Base-by-base conservation (phyloP, 2,113 vertebrate species). In the Sebastes fasciatus region DNA sequence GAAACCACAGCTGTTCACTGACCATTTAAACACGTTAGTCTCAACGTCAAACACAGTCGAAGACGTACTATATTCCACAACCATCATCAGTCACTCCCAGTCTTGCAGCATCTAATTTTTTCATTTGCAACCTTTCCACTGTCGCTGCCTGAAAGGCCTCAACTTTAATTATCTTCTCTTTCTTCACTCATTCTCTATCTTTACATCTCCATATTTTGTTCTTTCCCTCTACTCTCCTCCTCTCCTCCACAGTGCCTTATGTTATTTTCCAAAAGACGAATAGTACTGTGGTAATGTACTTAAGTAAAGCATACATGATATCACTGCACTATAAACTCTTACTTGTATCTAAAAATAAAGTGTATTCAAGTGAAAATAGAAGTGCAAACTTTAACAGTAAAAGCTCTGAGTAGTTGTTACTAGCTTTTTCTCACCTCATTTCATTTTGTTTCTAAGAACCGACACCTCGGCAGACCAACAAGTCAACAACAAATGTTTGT, bases 401-500 rank as follows among this genome's bases (percentile, higher is more conserved):
- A 62, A 26, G 62, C 61, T 42, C 45, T 2, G 64, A 63, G 60
- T 46, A 55, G 57, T 49, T 67, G 74, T 46, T 78, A 67, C 11
- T 23, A 58, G 69, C 64, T 81, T 34, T 42, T 71, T 77, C 67
- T 87, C 83, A 74, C 76, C 60, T 84, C 21, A 1, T 80, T 73
- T 63, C 71, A 42, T 77, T 66, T 68, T 72, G 34, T 57, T 19
- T 74, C n/a, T 74, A 21, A 74, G 55, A 58, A 67, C 67, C 68
- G 1, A 85, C 88, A 82, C 83, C 74, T 89, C 62, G n/a, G 77
- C 76, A 71, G 84, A 86, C 85, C 49, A 84, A 80, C 77, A 63
- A 74, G 64, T 65, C 19, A 70, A 57, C 79, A 77, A 77, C 89
- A 89, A 80, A 80, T 90, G 89, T 85, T 77, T 76, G 45, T 82